Conservation (phyloP, 1,140 invertebrate genomes). For the Orussus abietinus region DNA sequence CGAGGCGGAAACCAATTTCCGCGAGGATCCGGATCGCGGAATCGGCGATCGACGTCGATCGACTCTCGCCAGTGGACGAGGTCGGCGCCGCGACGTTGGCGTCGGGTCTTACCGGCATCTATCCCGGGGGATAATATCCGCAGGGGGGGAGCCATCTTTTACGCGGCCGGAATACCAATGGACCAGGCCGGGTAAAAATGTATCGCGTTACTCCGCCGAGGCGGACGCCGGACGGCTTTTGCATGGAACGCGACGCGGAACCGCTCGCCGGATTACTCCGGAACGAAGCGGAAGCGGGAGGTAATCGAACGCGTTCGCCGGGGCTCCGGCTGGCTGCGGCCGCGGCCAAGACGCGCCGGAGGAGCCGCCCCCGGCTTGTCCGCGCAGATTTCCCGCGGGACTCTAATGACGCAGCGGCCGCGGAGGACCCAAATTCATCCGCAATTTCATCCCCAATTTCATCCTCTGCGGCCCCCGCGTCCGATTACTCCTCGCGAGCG, state of each 20-base stretch:
- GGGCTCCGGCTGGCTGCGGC: slow-evolving; percentile 1
- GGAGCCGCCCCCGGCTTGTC: slow-evolving; percentile 27
- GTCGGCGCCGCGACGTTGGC: too few species aligned
- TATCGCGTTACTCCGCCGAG: slow-evolving; percentile 21
- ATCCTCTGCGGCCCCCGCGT: neutral
- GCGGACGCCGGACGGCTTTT: slow-evolving; percentile 3
- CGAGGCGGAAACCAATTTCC: too few species aligned
- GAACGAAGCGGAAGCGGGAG: neutral
- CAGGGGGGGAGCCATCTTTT: slow-evolving; percentile 48
- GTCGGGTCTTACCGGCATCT: too few species aligned
- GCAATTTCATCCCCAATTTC: slow-evolving; percentile 14
- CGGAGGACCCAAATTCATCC: slow-evolving; percentile 14
- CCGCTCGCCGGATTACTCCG: slow-evolving; percentile 2
- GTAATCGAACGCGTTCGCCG: slow-evolving; percentile 10
- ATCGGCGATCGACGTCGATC: too few species aligned
- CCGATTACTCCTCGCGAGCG: neutral
- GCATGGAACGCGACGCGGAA: slow-evolving; percentile 10
- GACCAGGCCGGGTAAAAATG: slow-evolving; percentile 32
- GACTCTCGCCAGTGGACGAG: too few species aligned
- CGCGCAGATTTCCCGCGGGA: slow-evolving; percentile 45
- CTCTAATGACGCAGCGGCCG: slow-evolving; percentile 41
- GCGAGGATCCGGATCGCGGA: too few species aligned
- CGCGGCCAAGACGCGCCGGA: slow-evolving; percentile 11
- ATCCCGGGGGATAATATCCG: slow-evolving; percentile 42
- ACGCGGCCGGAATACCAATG: slow-evolving; percentile 48